Evolutionary conservation across 1,140 invertebrate genomes (phyloP), one percentile per base, ranked within the genome.

Genomic region (Drosophila mayri): DNA sequence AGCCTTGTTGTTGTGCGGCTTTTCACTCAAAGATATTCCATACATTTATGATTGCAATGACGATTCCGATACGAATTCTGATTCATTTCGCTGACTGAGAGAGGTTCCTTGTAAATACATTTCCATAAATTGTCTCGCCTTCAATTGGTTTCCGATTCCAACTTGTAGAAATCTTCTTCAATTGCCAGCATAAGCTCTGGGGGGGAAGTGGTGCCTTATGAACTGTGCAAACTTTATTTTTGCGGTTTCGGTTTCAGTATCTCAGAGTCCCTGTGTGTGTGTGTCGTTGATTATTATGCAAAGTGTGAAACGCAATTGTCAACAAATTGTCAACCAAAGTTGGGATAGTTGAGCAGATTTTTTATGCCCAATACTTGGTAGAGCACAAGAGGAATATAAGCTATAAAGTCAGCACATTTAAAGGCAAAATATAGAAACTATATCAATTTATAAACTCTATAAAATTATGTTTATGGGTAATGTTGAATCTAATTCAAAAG

Each of bases 271-370:
- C 58, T 62, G 52, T 60, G 6, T 63, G 10, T 5, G 20, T 22
- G 20, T n/a, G 14, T 7, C 50, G 46, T 72, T 84, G 81, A 50
- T 88, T 90, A 85, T 75, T 88, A 88, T 88, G 82, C 82, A 86
- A 86, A 86, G 82, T 86, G 82, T 55, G 83, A 86, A 86, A 79
- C 82, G 83, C 82, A 85, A 86, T 85, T 85, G 82, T 86, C 82
- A 88, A 88, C 84, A 88, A 88, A 90, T 85, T 88, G 85, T 79
- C 66, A 85, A 22, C 72, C 85, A 81, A 85, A 88, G 59, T 88
- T 80, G 85, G 80, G 47, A 64, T 83, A 88, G 80, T 79, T 84
- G 79, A 64, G 67, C 49, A 71, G 60, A 78, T 73, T 80, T 50
- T 57, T 52, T 50, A 25, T 38, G 32, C 32, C 50, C 18, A 35